phyloP scores from a whole-genome alignment of 2,113 vertebrate genomes.

The Sinocyclocheilus maitianheensis region DNA sequence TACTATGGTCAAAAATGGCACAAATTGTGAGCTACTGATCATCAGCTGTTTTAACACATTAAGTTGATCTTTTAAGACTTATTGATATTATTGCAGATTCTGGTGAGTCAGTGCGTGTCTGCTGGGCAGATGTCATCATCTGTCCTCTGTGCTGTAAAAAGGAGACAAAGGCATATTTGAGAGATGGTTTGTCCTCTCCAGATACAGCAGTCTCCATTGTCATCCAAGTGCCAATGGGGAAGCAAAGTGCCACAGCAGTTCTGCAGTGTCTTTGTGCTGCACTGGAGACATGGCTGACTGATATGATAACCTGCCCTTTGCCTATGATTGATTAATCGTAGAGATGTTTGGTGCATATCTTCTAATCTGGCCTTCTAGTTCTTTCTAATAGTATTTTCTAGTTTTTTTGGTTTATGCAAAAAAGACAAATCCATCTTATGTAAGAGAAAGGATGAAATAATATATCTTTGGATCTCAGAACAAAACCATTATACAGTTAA shows the following conservation, averaged over 20 bases:
- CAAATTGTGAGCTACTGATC: not conserved
- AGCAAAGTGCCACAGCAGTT: slow-evolving; percentile 29
- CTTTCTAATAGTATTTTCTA: not conserved
- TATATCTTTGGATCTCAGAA: not conserved
- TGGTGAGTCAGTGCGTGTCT: not conserved
- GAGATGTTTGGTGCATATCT: not conserved
- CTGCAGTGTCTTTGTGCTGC: slow-evolving; percentile 19
- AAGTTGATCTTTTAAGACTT: not conserved
- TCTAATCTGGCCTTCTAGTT: not conserved
- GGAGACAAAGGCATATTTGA: slow-evolving; percentile 27
- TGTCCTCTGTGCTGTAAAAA: not conserved
- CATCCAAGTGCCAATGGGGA: not conserved
- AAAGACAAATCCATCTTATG: not conserved
- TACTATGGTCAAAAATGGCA: not conserved
- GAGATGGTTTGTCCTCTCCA: slow-evolving; percentile 7
- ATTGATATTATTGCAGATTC: not conserved
- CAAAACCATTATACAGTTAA: not conserved
- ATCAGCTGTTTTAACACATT: not conserved
- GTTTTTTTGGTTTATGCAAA: not conserved
- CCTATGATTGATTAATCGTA: not conserved
- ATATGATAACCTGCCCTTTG: slow-evolving; percentile 2
- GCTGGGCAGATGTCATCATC: not conserved
- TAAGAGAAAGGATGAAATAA: not conserved
- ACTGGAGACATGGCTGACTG: not conserved
- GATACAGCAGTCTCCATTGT: slow-evolving; percentile 24